These are phyloP conservation scores for Chironomus striatipennis DNA, from an alignment of 1,140 invertebrate genomes.

Conservation along the genomic window DNA sequence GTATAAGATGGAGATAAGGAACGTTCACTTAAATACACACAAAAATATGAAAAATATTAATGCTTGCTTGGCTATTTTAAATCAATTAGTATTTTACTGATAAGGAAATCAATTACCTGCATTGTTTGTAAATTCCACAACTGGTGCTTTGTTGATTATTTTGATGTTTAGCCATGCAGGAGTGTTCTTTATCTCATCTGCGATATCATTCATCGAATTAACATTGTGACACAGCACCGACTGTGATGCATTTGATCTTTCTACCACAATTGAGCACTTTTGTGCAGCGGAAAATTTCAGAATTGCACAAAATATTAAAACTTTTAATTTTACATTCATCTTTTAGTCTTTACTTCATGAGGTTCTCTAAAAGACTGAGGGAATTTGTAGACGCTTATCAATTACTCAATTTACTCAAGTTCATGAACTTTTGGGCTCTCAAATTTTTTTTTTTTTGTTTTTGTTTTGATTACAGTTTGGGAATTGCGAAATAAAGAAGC, in stretches of 20 bases:
- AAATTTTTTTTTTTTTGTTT: too few relatives aligned
- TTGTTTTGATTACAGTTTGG: too few relatives aligned
- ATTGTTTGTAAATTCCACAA: neutral
- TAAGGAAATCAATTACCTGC: slow-evolving; percentile 6
- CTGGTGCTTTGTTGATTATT: neutral
- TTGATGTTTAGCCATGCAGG: neutral
- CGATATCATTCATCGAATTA: neutral
- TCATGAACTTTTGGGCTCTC: neutral
- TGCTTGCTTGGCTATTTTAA: neutral
- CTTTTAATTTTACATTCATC: neutral
- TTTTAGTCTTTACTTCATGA: neutral
- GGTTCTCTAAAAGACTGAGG: neutral
- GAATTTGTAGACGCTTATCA: neutral
- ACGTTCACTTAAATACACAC: neutral
- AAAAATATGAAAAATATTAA: neutral
- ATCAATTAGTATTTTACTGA: neutral
- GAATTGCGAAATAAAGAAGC: too few relatives aligned
- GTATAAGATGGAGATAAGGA: neutral
- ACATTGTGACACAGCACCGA: neutral
- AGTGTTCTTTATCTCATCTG: slow-evolving; percentile 4
- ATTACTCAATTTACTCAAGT: neutral
- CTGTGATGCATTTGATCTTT: neutral
- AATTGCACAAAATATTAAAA: neutral
- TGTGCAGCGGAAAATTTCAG: neutral
- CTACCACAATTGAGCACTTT: neutral